Conservation (phyloP, 2,797 vertebrate species). For the Pampus argenteus region DNA sequence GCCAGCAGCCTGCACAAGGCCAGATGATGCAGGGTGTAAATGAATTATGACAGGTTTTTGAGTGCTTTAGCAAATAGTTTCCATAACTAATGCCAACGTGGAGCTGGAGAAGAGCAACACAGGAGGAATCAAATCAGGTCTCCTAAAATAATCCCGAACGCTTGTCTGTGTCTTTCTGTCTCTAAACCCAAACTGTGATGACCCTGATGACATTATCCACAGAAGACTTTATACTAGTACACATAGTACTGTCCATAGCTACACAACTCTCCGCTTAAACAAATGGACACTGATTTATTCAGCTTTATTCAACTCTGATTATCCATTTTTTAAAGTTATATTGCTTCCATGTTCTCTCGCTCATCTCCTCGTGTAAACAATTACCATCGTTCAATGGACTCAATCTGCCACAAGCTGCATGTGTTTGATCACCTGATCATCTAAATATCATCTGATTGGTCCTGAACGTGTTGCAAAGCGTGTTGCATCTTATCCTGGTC, state of each 20-base stretch:
- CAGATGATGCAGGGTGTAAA: background rate
- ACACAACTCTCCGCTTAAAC: too few species aligned
- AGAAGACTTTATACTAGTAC: too few species aligned
- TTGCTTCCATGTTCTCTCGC: constrained; percentile 10
- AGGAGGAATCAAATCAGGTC: constrained; percentile 3
- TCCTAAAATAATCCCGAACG: background rate
- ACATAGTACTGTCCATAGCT: too few species aligned
- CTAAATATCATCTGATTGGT: constrained; percentile 15
- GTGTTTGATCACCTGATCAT: constrained; percentile 44
- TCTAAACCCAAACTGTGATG: constrained; percentile 1
- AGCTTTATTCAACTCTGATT: constrained; percentile 35
- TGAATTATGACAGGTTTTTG: background rate
- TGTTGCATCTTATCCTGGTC: too few species aligned
- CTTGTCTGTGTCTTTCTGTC: background rate
- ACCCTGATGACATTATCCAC: constrained; percentile 6
- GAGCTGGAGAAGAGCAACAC: constrained; percentile 5
- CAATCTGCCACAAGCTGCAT: constrained; percentile 30
- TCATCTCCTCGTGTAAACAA: background rate
- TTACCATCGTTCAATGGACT: background rate
- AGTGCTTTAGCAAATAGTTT: background rate
- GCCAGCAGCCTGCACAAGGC: background rate
- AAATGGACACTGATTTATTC: too few species aligned
- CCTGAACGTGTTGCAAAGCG: background rate
- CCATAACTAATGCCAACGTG: background rate
- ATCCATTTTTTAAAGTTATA: constrained; percentile 34